Evolutionary conservation across 1,140 invertebrate species (phyloP), one percentile per base, ranked within the genome.

Genomic region (Pararge aegeria): DNA sequence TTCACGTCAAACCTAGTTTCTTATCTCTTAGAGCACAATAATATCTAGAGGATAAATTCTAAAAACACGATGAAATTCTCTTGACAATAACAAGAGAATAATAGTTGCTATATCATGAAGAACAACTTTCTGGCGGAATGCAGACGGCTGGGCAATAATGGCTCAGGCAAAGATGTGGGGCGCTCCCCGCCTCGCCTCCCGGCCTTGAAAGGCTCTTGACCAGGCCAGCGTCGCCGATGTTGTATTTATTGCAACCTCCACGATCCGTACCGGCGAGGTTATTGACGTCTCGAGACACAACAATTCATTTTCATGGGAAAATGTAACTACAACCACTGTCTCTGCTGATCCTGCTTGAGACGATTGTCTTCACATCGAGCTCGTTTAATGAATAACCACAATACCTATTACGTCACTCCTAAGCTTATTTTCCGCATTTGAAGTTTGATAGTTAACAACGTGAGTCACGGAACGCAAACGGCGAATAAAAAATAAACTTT

Each of bases 171-270:
- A 81, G 73, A 86, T 82, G 73, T 83, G 75, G 78, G 79, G 73
- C 76, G 81, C 78, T 78, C 83, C 84, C 84, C 84, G 76, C 81
- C 78, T 82, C 80, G 76, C 80, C 81, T 85, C 83, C 78, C 78
- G 83, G 80, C 86, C 86, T 89, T 89, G 86, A 89, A 87, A 89
- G 86, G 83, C 83, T 87, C 86, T 87, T 89, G 86, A 89, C 86
- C 86, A 89, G 81, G 70, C 80, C 84, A 83, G 66, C 72, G 75
- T 66, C 81, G 81, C 69, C 80, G 83, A 78, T 87, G 81, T 84
- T 77, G 84, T 89, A 89, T 87, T 86, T 87, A 87, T 89, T 87
- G 86, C 86, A 89, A 87, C 77, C 82, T 87, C 86, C 79, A 80
- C 78, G 86, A 86, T 86, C 83, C 81, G 81, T 84, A 84, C 83